phyloP scores from a whole-genome alignment of 2,888 invertebrate species.

The Dicyrtomina minuta region DNA sequence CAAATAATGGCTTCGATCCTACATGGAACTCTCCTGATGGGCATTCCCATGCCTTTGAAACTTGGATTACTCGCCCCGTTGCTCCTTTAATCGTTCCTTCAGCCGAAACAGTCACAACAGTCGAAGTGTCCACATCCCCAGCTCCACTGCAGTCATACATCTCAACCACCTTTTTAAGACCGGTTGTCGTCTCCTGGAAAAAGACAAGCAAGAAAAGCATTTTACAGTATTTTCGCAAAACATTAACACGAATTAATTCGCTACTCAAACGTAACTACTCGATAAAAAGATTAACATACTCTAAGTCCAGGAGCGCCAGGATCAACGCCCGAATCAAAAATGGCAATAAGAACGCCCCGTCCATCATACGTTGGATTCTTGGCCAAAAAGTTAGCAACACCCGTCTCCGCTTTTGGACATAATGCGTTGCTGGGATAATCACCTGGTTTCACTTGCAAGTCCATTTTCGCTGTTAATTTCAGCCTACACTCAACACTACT shows the following conservation, averaged over 20 bases:
- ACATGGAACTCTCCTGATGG: constrained; percentile 81
- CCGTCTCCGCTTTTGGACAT: constrained; percentile 93
- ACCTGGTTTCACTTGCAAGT: constrained; percentile 8
- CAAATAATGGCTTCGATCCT: constrained; percentile 81
- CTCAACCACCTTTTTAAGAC: constrained; percentile 89
- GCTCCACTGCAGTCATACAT: constrained; percentile 94
- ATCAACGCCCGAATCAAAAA: constrained; percentile 97
- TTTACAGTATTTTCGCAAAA: background rate
- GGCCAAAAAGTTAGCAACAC: constrained; percentile 78
- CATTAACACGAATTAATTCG: background rate
- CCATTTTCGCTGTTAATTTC: background rate
- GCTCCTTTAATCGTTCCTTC: constrained; percentile 76
- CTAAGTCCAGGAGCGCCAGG: constrained; percentile 59
- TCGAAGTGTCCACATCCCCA: constrained; percentile 92
- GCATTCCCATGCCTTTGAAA: constrained; percentile 79
- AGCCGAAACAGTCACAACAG: constrained; percentile 66
- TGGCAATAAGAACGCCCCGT: constrained; percentile 84
- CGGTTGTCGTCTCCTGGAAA: constrained; percentile 78
- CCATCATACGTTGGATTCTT: constrained; percentile 87
- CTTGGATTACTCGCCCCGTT: constrained; percentile 84
- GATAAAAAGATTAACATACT: background rate
- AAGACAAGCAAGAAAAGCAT: background rate
- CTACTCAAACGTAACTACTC: background rate
- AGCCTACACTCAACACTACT: too few species aligned
- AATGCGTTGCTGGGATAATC: constrained; percentile 79